Evolutionary conservation across 37 sponge, comb jelly and placozoan species (phyloP), one percentile per base, ranked within the genome.

Genomic region (Hormiphora californensis): DNA sequence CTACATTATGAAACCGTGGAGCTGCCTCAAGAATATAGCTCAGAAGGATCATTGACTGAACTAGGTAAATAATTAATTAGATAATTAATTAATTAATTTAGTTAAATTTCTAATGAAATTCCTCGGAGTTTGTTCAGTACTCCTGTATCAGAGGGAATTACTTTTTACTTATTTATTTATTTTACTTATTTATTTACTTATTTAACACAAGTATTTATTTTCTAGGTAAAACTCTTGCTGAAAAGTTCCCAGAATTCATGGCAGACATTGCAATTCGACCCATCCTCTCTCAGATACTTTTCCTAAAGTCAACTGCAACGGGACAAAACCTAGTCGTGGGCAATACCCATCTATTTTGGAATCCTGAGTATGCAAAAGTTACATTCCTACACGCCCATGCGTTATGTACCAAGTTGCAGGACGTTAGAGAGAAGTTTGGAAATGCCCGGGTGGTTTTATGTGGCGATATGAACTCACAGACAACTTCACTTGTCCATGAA

Each of bases 381-480:
- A 30, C 35, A 30, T 39, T 67, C 39, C 19, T 67, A 2, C 68
- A 67, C 68, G 19, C 35, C 12, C 68, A 67, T 34, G 68, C 68
- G 9, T 5, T 67, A 5, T 67, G 68, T 32, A 67, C 36, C 9
- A 67, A 67, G 68, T 36, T 67, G 17, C 38, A 30, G 38, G 38
- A 4, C 19, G 38, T 67, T 3, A 35, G 9, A 30, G 19, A 67
- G 4, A 19, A 19, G 8, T 67, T 36, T 19, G 68, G 35, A 39
- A 31, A 30, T 34, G 39, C 35, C 35, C 31, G 68, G 31, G 68
- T 67, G 68, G 39, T 67, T 33, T 15, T 67, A 19, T 67, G 68
- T 34, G 68, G 68, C 5, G 68, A 67, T 32, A 30, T 67, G 35
- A 67, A 67, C 68, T 67, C 68, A 36, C 35, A 67, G 68, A 67